Conservation (phyloP, 2,113 vertebrate species). For the Oncorhynchus tshawytscha region DNA sequence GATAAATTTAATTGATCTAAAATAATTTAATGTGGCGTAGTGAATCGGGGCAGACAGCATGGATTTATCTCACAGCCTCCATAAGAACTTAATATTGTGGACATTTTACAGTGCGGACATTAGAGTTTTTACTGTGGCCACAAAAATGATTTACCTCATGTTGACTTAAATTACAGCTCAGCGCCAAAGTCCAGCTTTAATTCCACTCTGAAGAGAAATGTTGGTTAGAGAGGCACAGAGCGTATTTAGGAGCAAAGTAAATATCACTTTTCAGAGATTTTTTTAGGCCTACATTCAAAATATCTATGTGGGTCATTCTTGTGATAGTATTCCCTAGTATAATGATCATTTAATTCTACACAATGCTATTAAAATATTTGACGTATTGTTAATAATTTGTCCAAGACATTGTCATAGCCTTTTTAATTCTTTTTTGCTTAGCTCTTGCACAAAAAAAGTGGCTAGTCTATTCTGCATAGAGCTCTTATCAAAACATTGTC, state of each 20-base stretch:
- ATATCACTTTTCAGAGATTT: neutral
- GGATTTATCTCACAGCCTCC: conserved; percentile 74
- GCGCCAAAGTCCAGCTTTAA: conserved; percentile 50
- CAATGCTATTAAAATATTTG: too few relatives aligned
- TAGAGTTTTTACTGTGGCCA: conserved; percentile 67
- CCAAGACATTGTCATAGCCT: too few relatives aligned
- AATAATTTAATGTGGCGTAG: conserved; percentile 79
- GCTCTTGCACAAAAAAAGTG: too few relatives aligned
- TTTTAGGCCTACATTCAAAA: too few relatives aligned
- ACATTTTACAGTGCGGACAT: conserved; percentile 69
- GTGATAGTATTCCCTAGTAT: too few relatives aligned
- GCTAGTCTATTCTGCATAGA: conserved; percentile 43
- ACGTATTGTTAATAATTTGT: too few relatives aligned
- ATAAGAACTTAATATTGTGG: conserved; percentile 76
- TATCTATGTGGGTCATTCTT: too few relatives aligned
- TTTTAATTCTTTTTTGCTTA: too few relatives aligned
- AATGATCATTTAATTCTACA: too few relatives aligned
- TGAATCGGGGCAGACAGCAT: conserved; percentile 76
- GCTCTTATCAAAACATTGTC: conserved; percentile 48
- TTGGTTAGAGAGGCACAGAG: conserved; percentile 21
- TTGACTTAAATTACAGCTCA: conserved; percentile 67
- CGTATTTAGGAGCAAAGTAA: neutral
- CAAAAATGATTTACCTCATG: conserved; percentile 80
- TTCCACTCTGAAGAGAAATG: conserved; percentile 39
- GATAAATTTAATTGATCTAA: conserved; percentile 82